Evolutionary conservation across 2,888 invertebrate genomes (phyloP), one percentile per base, ranked within the genome.

Genomic region (Dicycla oo): DNA sequence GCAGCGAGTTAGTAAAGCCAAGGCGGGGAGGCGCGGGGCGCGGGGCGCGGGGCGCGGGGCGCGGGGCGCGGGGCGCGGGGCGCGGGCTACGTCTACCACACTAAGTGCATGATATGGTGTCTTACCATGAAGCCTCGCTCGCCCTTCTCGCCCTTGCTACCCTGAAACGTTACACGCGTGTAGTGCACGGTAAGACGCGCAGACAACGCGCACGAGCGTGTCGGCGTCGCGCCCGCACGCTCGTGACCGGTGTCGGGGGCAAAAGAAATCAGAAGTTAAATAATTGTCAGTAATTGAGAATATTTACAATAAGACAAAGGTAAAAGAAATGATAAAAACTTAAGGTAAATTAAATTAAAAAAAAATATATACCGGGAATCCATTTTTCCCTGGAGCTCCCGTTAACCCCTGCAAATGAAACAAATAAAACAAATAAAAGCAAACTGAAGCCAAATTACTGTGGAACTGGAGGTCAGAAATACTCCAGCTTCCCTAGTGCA

Each of bases 371-470:
- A 98, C 98, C 97, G 98, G 98, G 97, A 98, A 98, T 96, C 98
- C 98, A 94, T 98, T 98, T 96, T 98, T 98, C 94, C 98, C 98
- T 88, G 98, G 97, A 91, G 98, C 97, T 93, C 98, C 98, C 93
- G 97, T 96, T 90, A 97, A 95, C 92, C 98, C 98, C 98, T 98
- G 97, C 87, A 92, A 96, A 87, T 75, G 84, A 91, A 92, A 87
- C 73, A 62, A 81, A 78, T 40, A 72, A 85, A 86, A 89, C 82
- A 82, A 92, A 77, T 69, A 92, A 84, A 88, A 80, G 81, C 84
- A 77, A 69, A 72, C 40, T 60, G 60, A 72, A 73, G 18, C 47
- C 6, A 66, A 69, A 57, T 53, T 20, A 15, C 26, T 40, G 71
- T 30, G 47, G 2, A 45, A 18, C 6, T 49, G 49, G 11, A 51